Evolutionary conservation across 2,888 invertebrate species (phyloP).

Genomic region (Sarcophaga caerulescens): DNA sequence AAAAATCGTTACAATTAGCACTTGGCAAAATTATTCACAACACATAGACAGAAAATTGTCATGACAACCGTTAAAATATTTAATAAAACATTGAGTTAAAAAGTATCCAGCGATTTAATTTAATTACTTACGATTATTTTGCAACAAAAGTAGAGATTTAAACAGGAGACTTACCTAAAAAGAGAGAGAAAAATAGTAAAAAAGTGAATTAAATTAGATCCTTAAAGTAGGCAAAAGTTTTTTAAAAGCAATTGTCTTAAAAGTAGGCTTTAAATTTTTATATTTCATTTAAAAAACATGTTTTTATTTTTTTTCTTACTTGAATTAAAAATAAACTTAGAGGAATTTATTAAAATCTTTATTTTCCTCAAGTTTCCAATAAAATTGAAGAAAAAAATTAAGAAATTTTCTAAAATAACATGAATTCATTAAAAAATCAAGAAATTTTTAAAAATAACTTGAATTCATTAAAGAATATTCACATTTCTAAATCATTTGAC

Average conservation of each 20-base stretch:
- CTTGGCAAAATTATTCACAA: background rate
- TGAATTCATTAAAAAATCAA: too few relatives aligned
- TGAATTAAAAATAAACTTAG: too few relatives aligned
- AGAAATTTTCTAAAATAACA: too few relatives aligned
- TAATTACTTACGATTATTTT: background rate
- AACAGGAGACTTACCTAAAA: slow-evolving; percentile 6
- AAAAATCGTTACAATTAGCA: background rate
- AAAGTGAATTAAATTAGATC: background rate
- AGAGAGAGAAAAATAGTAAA: background rate
- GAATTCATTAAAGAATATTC: too few relatives aligned
- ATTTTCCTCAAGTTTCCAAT: too few relatives aligned
- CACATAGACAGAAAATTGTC: background rate
- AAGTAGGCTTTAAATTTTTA: too few relatives aligned
- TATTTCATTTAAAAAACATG: too few relatives aligned
- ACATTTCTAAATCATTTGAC: too few relatives aligned
- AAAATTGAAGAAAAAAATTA: background rate
- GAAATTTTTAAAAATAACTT: too few relatives aligned
- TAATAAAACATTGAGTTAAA: background rate
- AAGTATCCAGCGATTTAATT: background rate
- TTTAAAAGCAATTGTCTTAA: background rate
- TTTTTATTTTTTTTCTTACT: too few relatives aligned
- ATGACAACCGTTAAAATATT: background rate
- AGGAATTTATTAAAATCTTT: too few relatives aligned
- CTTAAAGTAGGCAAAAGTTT: slow-evolving; percentile 29
- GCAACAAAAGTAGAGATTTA: background rate